phyloP scores from a whole-genome alignment of 2,888 invertebrate species.

The Deilephila elpenor region DNA sequence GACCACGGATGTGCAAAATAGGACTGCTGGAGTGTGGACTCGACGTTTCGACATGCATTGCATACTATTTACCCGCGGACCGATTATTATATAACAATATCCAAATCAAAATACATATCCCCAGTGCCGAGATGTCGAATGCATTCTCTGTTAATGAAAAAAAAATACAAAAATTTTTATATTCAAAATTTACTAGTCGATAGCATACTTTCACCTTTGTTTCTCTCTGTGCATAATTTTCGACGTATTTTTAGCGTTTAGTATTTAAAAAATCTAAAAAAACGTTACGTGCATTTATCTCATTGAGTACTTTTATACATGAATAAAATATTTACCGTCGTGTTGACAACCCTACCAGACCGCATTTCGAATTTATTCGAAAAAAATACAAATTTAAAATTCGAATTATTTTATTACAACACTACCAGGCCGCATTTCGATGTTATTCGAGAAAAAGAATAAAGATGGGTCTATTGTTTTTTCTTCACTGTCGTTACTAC shows the following conservation, averaged over 20 bases:
- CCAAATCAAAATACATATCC: conserved; percentile 78
- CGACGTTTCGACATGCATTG: conserved; percentile 72
- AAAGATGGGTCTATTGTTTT: conserved; percentile 29
- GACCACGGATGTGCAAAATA: conserved; percentile 77
- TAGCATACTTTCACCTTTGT: conserved; percentile 71
- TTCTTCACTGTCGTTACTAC: not conserved
- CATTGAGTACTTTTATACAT: conserved; percentile 63
- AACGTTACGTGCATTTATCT: conserved; percentile 79
- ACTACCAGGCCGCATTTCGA: conserved; percentile 25
- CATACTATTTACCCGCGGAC: conserved; percentile 36
- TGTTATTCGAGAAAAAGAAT: conserved; percentile 26
- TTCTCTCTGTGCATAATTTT: conserved; percentile 73
- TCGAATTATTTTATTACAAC: conserved; percentile 30
- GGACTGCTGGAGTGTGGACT: conserved; percentile 60
- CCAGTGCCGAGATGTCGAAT: conserved; percentile 74
- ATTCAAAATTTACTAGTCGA: conserved; percentile 83
- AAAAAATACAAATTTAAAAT: conserved; percentile 44
- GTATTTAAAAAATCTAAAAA: conserved; percentile 66
- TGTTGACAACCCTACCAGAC: conserved; percentile 76
- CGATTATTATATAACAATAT: conserved; percentile 34
- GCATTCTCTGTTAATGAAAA: conserved; percentile 60
- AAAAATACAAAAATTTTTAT: conserved; percentile 77
- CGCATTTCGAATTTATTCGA: conserved; percentile 72
- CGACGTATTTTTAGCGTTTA: conserved; percentile 79
- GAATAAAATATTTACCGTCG: conserved; percentile 62